A percentile compares a stretch with the other conserved stretches of the same genome.
phyloP scores from a whole-genome alignment of 2,888 invertebrate species.

The Hoplodrina blanda region DNA sequence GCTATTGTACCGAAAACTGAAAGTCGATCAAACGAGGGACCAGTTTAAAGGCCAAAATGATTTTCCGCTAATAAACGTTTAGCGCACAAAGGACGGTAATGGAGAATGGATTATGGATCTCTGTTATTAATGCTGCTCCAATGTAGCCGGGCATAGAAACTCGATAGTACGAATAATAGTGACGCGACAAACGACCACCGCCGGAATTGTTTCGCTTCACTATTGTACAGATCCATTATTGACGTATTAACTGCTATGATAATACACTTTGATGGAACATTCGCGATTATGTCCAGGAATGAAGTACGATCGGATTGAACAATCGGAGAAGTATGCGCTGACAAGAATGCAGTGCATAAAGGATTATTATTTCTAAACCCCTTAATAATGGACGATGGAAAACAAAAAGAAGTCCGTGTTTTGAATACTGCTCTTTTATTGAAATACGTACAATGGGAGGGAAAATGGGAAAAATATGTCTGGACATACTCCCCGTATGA shows the following conservation, averaged over 20 bases:
- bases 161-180: slow-evolving; percentile 58
- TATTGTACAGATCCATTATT: slow-evolving; percentile 53
- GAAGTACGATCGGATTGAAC: slow-evolving; percentile 20
- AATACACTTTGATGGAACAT: slow-evolving; percentile 47
- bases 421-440: slow-evolving; percentile 40
- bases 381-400: slow-evolving; percentile 10
- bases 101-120: slow-evolving; percentile 73
- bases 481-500: slow-evolving; percentile 15
- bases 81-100: slow-evolving; percentile 77
- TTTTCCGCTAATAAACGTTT: slow-evolving; percentile 77
- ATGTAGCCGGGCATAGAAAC: slow-evolving; percentile 62
- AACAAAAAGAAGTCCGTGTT: slow-evolving; percentile 45
- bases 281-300: slow-evolving; percentile 35
- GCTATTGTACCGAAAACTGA: slow-evolving; percentile 65
- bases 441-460: slow-evolving; percentile 39
- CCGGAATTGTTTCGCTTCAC: slow-evolving; percentile 58
- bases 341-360: slow-evolving; percentile 30
- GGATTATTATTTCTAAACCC: slow-evolving; percentile 33
- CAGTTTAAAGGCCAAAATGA: slow-evolving; percentile 73
- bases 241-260: slow-evolving; percentile 53
- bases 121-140: slow-evolving; percentile 70
- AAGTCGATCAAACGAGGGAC: slow-evolving; percentile 67
- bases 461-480: slow-evolving; percentile 27
- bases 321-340: slow-evolving; percentile 23
- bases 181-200: slow-evolving; percentile 50